Evolutionary conservation across 1,140 invertebrate genomes (phyloP).

Genomic region (Branchinecta lindahli): DNA sequence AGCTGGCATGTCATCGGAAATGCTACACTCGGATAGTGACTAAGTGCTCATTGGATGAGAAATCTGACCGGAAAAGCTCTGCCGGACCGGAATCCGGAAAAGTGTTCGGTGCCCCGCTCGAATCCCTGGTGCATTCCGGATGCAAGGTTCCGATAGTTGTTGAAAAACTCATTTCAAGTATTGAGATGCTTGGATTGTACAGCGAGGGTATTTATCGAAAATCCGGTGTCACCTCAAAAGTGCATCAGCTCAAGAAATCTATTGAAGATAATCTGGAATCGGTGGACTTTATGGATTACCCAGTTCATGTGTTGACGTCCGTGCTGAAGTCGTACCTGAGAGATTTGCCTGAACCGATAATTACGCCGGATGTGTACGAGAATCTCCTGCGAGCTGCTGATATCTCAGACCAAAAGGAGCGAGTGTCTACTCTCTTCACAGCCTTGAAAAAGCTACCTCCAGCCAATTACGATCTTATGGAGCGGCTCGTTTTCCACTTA

Average conservation of each 20-base stretch:
- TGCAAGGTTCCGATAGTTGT: constrained; percentile 57
- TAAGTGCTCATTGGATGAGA: constrained; percentile 33
- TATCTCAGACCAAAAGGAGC: constrained; percentile 60
- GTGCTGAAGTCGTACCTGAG: constrained; percentile 83
- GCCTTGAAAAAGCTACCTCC: constrained; percentile 78
- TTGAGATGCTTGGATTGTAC: constrained; percentile 81
- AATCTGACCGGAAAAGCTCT: constrained; percentile 13
- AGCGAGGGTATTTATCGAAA: constrained; percentile 87
- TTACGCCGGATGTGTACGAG: constrained; percentile 86
- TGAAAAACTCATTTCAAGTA: constrained; percentile 68
- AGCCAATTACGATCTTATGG: constrained; percentile 76
- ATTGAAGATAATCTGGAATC: constrained; percentile 26
- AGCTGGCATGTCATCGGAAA: constrained; percentile 85
- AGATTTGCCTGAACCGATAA: constrained; percentile 78
- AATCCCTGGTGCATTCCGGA: constrained; percentile 30
- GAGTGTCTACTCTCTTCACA: constrained; percentile 63
- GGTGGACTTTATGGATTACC: constrained; percentile 28
- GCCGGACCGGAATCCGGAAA: constrained; percentile 25
- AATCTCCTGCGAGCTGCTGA: constrained; percentile 76
- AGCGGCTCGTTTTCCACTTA: constrained; percentile 81
- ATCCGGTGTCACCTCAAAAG: constrained; percentile 49
- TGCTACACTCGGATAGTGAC: constrained; percentile 53
- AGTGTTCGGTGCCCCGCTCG: constrained; percentile 41
- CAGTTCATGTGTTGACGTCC: constrained; percentile 75
- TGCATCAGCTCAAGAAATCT: constrained; percentile 31